Conservation (phyloP, 2,797 vertebrate genomes). For the Malurus splendens region DNA sequence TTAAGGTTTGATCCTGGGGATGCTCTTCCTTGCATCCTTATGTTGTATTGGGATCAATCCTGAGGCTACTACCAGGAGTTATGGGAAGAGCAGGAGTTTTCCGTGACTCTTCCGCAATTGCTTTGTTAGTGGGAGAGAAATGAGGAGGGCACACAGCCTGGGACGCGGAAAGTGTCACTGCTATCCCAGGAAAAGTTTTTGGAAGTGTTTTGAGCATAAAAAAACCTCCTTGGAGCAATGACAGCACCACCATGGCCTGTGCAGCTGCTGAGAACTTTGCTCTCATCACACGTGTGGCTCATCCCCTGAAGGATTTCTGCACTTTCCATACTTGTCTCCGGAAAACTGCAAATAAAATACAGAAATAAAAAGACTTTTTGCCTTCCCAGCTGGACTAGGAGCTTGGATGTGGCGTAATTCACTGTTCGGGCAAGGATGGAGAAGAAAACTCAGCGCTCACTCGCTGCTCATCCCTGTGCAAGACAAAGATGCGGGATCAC, state of each 20-base stretch:
- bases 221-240: neutral
- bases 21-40: neutral
- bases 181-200: neutral
- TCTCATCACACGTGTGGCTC: neutral
- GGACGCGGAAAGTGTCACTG: neutral
- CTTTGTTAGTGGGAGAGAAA: neutral
- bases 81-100: neutral
- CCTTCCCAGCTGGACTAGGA: neutral
- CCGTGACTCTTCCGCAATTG: rapidly evolving
- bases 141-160: rapidly evolving
- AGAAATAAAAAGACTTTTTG: neutral
- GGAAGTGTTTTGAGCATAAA: neutral
- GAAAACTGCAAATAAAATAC: neutral
- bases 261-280: neutral
- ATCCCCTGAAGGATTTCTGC: neutral
- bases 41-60: neutral
- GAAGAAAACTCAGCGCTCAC: neutral
- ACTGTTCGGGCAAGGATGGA: rapidly evolving
- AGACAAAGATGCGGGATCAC: rapidly evolving
- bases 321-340: rapidly evolving
- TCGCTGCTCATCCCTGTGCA: rapidly evolving
- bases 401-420: neutral
- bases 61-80: neutral
- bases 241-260: rapidly evolving
- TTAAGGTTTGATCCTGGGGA: neutral